A percentile compares a stretch with the other conserved stretches of the same genome.
These are phyloP conservation scores for Triplophysa bombifrons DNA, from an alignment of 2,797 vertebrate species.

Conservation along the genomic window DNA sequence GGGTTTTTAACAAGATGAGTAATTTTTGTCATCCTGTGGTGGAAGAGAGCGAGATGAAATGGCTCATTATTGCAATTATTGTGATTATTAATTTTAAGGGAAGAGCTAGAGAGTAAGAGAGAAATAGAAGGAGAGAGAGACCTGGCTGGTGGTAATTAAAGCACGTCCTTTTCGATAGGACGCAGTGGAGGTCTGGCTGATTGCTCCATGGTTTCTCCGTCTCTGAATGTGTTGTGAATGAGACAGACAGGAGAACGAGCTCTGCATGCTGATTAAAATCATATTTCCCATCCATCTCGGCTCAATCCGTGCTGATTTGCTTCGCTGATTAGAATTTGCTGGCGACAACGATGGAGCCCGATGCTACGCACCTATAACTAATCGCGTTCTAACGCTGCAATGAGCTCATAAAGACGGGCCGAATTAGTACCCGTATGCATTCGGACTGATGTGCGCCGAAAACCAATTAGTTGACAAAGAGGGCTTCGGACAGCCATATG, in stretches of 20 bases:
- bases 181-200: conserved; percentile 60
- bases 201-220: conserved; percentile 58
- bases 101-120: not conserved
- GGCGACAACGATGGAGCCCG: conserved; percentile 51
- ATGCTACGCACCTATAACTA: conserved; percentile 40
- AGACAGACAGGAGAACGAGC: conserved; percentile 56
- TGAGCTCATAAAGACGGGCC: conserved; percentile 21
- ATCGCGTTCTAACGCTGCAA: conserved; percentile 40
- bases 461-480: conserved; percentile 32
- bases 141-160: conserved; percentile 65
- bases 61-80: conserved; percentile 53
- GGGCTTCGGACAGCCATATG: conserved; percentile 18
- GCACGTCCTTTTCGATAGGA: conserved; percentile 57
- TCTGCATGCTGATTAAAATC: conserved; percentile 62
- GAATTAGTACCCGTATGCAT: conserved; percentile 25
- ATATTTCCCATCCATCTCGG: conserved; percentile 60
- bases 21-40: conserved; percentile 57
- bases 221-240: conserved; percentile 53
- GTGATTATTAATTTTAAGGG: conserved; percentile 48
- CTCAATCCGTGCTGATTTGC: conserved; percentile 57
- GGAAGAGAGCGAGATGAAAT: conserved; percentile 51
- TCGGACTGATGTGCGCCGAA: conserved; percentile 28
- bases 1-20: conserved; percentile 59
- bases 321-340: conserved; percentile 60
- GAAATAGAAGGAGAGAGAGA: conserved; percentile 31